Percentiles rank a stretch among this genome's conserved stretches.
These are phyloP conservation scores for Nephrotoma flavescens DNA, from an alignment of 2,888 invertebrate genomes.

Conservation along the genomic window DNA sequence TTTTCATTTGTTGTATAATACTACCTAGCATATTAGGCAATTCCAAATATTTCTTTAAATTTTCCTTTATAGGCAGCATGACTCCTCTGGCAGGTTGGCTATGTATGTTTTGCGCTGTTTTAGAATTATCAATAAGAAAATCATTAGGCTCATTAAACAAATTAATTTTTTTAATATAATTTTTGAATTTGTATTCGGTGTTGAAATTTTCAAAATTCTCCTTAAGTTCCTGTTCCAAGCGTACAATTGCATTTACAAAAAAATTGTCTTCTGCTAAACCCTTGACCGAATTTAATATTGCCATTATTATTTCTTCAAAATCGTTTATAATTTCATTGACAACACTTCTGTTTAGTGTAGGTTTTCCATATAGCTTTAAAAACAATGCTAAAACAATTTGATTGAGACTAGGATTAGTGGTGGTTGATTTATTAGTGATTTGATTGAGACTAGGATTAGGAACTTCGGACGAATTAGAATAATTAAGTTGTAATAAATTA, in stretches of 20 bases:
- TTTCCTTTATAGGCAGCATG: neutral
- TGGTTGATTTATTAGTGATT: neutral
- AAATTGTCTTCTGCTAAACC: neutral
- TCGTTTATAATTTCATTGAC: neutral
- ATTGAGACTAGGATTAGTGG: neutral
- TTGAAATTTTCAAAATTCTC: neutral
- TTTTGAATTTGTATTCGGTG: conserved; percentile 6
- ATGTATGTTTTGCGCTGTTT: neutral
- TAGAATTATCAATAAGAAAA: neutral
- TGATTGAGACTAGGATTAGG: neutral
- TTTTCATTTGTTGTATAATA: neutral
- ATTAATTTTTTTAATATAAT: neutral
- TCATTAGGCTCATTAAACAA: conserved; percentile 1
- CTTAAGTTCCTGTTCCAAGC: neutral
- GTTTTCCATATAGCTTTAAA: neutral
- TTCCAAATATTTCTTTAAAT: conserved; percentile 5
- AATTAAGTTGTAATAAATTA: neutral
- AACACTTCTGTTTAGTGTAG: neutral
- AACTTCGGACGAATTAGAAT: neutral
- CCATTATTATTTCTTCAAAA: neutral
- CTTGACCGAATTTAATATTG: neutral
- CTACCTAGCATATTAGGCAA: neutral
- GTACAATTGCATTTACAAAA: neutral
- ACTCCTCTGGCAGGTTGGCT: neutral
- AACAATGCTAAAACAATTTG: neutral